phyloP scores from a whole-genome alignment of 2,113 vertebrate genomes.

The Eudyptes chrysolophus region DNA sequence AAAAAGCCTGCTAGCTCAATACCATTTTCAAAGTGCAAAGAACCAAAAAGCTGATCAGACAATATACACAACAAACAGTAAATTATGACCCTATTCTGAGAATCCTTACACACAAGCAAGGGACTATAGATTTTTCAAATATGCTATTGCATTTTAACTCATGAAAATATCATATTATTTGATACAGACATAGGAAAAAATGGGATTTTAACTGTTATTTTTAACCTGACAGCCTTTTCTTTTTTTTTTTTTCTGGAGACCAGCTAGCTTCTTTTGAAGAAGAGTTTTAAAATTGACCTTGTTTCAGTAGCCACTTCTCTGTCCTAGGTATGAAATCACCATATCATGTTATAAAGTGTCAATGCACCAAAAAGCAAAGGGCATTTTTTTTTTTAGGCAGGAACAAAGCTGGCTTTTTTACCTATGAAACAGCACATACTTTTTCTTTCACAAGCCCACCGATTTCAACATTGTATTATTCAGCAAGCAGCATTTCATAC shows the following conservation, averaged over 20 bases:
- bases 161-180: not conserved
- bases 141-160: not conserved
- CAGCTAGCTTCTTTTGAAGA: not conserved
- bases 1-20: not conserved
- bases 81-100: not conserved
- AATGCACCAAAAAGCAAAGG: slow-evolving; percentile 53
- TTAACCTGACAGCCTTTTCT: not conserved
- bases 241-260: not conserved
- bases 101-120: not conserved
- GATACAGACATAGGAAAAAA: not conserved
- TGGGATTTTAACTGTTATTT: not conserved
- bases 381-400: not conserved
- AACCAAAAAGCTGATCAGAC: not conserved
- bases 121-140: not conserved
- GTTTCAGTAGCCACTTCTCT: slow-evolving; percentile 30
- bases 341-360: not conserved
- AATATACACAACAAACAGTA: not conserved
- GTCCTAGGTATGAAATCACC: slow-evolving; percentile 14
- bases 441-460: not conserved
- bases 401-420: not conserved
- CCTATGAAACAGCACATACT: not conserved
- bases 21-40: not conserved
- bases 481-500: not conserved
- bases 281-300: slow-evolving; percentile 39
- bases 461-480: not conserved